A percentile compares a stretch with the other conserved stretches of the same genome.
Evolutionary conservation across 2,113 vertebrate genomes (phyloP).

Genomic region (Glareola pratincola): DNA sequence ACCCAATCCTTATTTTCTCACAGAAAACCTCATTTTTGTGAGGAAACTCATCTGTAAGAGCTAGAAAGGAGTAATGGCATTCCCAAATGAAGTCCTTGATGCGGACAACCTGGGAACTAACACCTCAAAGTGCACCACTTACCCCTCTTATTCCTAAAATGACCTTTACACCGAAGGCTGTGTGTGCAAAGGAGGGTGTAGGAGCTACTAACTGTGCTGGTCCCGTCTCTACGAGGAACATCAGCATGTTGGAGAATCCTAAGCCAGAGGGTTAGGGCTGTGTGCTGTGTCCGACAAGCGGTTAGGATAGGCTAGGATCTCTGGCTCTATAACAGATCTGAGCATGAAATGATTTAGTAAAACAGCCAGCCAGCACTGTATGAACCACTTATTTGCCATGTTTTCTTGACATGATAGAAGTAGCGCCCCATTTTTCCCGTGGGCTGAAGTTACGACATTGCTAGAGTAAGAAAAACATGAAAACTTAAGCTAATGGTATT

Average conservation of each 20-base stretch:
- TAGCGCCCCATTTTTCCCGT: not conserved
- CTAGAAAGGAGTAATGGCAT: not conserved
- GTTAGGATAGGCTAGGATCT: not conserved
- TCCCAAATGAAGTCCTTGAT: not conserved
- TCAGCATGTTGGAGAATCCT: not conserved
- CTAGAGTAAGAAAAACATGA: not conserved
- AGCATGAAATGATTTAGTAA: not conserved
- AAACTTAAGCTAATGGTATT: not conserved
- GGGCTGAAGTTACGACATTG: not conserved
- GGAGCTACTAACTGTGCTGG: not conserved
- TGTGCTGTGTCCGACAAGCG: not conserved
- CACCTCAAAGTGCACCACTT: not conserved
- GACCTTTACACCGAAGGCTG: not conserved
- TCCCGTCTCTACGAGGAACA: not conserved
- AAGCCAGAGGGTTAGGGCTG: not conserved
- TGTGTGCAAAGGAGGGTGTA: fast-evolving
- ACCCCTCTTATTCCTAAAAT: not conserved
- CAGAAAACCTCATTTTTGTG: not conserved
- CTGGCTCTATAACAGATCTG: not conserved
- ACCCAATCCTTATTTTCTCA: not conserved
- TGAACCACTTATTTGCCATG: not conserved
- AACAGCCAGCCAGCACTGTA: not conserved
- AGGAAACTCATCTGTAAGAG: not conserved
- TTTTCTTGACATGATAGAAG: not conserved
- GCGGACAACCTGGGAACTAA: not conserved